Evolutionary conservation across 1,140 invertebrate species (phyloP).

Genomic region (Adelges cooleyi): DNA sequence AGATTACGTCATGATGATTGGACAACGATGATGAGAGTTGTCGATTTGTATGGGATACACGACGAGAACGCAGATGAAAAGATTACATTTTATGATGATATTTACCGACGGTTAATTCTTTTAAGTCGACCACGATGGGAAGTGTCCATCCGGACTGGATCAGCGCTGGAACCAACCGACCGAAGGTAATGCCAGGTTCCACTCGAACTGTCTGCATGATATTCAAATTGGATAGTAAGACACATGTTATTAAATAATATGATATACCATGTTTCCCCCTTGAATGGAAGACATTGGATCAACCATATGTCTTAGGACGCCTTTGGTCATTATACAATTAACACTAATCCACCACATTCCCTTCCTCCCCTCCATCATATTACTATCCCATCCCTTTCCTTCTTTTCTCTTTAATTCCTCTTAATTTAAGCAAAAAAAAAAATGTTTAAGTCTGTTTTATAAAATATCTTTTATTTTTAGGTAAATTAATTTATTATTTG

Average conservation of each 20-base stretch:
- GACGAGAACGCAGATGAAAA: not conserved
- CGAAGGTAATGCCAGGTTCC: constrained; percentile 72
- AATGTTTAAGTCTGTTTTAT: too few species aligned
- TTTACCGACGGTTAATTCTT: constrained; percentile 63
- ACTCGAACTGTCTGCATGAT: constrained; percentile 49
- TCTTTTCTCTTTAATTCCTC: too few species aligned
- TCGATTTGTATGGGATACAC: not conserved
- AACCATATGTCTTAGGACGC: not conserved
- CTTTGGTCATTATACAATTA: not conserved
- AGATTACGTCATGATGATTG: not conserved
- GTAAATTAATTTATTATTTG: too few species aligned
- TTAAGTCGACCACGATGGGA: constrained; percentile 66
- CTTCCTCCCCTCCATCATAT: not conserved
- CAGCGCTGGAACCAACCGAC: constrained; percentile 59
- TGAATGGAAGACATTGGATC: not conserved
- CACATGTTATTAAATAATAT: not conserved
- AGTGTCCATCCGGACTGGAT: constrained; percentile 59
- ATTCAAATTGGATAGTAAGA: constrained; percentile 27
- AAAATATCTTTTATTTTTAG: too few species aligned
- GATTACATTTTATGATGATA: not conserved
- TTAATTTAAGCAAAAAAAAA: too few species aligned
- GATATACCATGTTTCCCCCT: not conserved
- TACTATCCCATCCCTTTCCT: too few species aligned
- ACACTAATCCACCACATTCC: not conserved
- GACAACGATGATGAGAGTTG: not conserved